Evolutionary conservation across 2,113 vertebrate species (phyloP), one percentile per base, ranked within the genome.

Genomic region (Amphilophus citrinellus): DNA sequence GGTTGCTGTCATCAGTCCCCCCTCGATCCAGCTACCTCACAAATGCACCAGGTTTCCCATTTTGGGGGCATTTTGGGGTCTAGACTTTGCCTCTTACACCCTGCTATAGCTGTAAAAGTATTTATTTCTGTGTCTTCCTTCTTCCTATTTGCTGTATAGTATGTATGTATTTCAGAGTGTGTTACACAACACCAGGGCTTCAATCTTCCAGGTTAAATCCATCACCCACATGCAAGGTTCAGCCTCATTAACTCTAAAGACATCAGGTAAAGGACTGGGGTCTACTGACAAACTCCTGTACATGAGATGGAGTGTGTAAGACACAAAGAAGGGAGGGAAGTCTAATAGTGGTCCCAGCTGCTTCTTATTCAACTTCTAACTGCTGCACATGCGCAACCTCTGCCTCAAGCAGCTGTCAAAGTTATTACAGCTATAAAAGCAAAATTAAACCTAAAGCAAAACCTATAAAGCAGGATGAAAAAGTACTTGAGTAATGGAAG

Each of bases 271-370:
- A 78, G 80, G 53, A 59, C 30, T 66, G 63, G 17, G 32, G 59
- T 60, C 10, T 20, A 71, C 65, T 63, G 62, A 62, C 59, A 66
- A 87, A 89, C 77, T 68, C 47, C 75, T 85, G 76, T 37, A 76
- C 30, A 61, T 73, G 77, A 82, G 57, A 47, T 73, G 76, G 59
- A 71, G 30, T 77, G 66, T 77, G 60, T 44, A 32, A 2, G 39
- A 82, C 78, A 88, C 84, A 83, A 83, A 89, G 84, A 56, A 80
- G 79, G 77, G 87, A 85, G 80, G 39, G 66, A 62, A 73, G 62
- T 60, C 58, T 82, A 79, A 87, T 88, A 87, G 84, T 71, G 81
- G 63, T 83, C 57, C 86, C 91, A 96, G 92, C 93, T 96, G 93
- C 89, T 95, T 95, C 89, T 81, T 79, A 90, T 94, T 92, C 85